phyloP scores from a whole-genome alignment of 2,113 vertebrate species.

The Thomomys bottae region DNA sequence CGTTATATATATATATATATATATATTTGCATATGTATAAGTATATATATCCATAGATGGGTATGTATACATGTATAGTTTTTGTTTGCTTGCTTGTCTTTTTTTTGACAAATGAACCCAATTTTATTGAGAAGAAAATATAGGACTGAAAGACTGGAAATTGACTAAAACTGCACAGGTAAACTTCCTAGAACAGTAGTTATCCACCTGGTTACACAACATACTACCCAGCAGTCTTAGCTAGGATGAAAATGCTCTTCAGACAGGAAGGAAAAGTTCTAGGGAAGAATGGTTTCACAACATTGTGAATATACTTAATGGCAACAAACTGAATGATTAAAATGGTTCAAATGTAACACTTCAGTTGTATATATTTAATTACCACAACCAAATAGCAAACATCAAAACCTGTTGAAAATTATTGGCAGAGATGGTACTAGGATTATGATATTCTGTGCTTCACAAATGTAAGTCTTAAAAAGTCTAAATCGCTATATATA shows the following conservation, averaged over 20 bases:
- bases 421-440: too few species aligned
- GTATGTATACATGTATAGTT: neutral
- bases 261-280: neutral
- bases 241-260: neutral
- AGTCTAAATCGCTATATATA: neutral
- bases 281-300: too few species aligned
- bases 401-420: too few species aligned
- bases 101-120: neutral
- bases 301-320: too few species aligned
- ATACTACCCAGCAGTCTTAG: neutral
- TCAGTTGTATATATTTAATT: too few species aligned
- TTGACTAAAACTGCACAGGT: neutral
- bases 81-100: neutral
- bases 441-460: neutral
- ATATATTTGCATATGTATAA: too few species aligned
- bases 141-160: neutral
- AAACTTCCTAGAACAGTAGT: neutral
- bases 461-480: conserved; percentile 1
- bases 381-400: too few species aligned
- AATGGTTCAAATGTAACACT: too few species aligned
- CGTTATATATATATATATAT: too few species aligned
- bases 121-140: neutral
- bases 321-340: too few species aligned
- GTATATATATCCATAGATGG: too few species aligned
- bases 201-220: neutral